phyloP scores from a whole-genome alignment of 2,797 vertebrate genomes.

The Sarcophilus harrisii region DNA sequence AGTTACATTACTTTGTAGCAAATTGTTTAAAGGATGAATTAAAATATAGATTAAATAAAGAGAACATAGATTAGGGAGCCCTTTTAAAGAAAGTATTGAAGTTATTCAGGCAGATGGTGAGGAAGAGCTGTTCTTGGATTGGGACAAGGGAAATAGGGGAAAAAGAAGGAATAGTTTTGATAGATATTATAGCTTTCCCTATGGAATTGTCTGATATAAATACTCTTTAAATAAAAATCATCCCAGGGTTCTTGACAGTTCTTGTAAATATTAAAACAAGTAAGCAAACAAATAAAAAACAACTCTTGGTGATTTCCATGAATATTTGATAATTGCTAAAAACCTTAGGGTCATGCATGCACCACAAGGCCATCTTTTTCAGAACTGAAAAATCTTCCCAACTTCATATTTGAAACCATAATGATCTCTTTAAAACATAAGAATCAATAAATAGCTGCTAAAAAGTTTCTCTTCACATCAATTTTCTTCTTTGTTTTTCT shows the following conservation, averaged over 20 bases:
- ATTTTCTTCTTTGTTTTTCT: background rate
- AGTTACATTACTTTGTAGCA: background rate
- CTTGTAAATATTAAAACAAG: background rate
- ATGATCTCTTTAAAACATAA: background rate
- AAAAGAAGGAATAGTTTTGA: background rate
- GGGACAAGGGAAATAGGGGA: background rate
- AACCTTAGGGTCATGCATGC: background rate
- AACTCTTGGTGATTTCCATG: background rate
- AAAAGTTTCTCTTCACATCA: background rate
- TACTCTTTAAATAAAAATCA: background rate
- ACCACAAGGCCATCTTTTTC: background rate
- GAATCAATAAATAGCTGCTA: background rate
- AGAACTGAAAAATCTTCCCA: background rate
- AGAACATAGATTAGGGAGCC: background rate
- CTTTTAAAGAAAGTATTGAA: background rate
- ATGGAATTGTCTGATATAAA: background rate
- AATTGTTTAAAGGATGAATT: background rate
- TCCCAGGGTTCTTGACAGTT: background rate
- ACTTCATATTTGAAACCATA: background rate
- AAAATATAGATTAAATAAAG: background rate
- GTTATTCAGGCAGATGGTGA: background rate
- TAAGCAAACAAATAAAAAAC: background rate
- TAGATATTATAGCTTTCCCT: background rate
- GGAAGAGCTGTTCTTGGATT: background rate
- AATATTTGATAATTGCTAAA: background rate